phyloP scores from a whole-genome alignment of 1,140 invertebrate species.

The Trialeurodes vaporariorum region DNA sequence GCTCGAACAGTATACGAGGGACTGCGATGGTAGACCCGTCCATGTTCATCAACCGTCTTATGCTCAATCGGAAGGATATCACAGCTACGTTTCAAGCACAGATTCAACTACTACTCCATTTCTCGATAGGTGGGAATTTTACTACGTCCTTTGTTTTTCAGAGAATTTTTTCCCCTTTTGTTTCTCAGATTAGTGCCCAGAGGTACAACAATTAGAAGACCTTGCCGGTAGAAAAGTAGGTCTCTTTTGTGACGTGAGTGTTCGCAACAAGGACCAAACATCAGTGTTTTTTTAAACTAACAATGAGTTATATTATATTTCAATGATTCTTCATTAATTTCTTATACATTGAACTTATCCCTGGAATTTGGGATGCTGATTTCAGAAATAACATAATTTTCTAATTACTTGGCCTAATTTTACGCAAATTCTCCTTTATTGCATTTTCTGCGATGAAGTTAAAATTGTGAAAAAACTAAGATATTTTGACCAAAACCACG shows the following conservation, averaged over 20 bases:
- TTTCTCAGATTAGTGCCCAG: background rate
- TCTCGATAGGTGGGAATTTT: constrained; percentile 46
- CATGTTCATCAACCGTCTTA: constrained; percentile 62
- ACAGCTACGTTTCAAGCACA: constrained; percentile 66
- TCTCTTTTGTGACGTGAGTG: too few relatives aligned
- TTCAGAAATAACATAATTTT: too few relatives aligned
- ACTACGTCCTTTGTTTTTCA: background rate
- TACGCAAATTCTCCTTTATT: too few relatives aligned
- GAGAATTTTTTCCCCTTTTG: constrained; percentile 1
- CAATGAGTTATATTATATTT: too few relatives aligned
- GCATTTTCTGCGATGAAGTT: too few relatives aligned
- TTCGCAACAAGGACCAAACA: too few relatives aligned
- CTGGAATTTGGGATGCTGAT: constrained; percentile 16
- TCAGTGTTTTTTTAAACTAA: constrained; percentile 4
- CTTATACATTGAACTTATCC: background rate
- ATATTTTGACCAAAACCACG: too few relatives aligned
- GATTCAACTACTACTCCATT: constrained; percentile 66
- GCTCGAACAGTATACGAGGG: constrained; percentile 53
- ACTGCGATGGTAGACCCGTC: constrained; percentile 36
- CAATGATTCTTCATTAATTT: background rate
- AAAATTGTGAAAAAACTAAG: too few relatives aligned
- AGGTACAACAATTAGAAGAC: too few relatives aligned
- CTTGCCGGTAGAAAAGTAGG: too few relatives aligned
- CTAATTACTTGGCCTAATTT: too few relatives aligned
- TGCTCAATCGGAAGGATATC: constrained; percentile 69